Conservation (phyloP, 2,113 vertebrate genomes). For the Antechinus flavipes region DNA sequence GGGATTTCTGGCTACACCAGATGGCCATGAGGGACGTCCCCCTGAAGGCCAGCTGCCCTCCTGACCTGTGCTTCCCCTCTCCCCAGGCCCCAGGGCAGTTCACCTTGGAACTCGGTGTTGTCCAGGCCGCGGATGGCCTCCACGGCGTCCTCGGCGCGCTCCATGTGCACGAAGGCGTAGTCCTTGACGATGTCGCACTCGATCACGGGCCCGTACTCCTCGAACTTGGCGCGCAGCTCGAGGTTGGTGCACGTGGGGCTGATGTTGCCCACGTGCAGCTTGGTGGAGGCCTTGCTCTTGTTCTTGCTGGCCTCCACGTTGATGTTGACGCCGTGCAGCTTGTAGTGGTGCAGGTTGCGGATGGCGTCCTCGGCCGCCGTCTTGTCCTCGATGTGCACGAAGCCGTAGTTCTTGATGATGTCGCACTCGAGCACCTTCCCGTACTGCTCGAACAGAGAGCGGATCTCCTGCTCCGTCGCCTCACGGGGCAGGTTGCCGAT, state of each 20-base stretch:
- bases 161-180: conserved; percentile 99
- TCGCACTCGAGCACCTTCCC: conserved; percentile 96
- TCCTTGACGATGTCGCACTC: conserved; percentile 99
- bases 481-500: conserved; percentile 96
- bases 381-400: conserved; percentile 96
- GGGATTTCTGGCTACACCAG: too few species aligned
- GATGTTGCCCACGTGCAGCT: conserved; percentile 96
- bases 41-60: too few species aligned
- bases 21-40: too few species aligned
- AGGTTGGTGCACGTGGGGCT: conserved; percentile 92
- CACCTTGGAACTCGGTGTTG: conserved; percentile 93
- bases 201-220: conserved; percentile 94
- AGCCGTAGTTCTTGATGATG: conserved; percentile 97
- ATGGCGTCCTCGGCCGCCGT: conserved; percentile 94
- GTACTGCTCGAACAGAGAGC: conserved; percentile 95
- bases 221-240: conserved; percentile 95
- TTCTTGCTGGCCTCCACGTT: conserved; percentile 96
- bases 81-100: conserved; percentile 63
- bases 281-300: conserved; percentile 94
- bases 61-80: neutral
- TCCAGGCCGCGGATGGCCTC: conserved; percentile 93
- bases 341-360: conserved; percentile 94
- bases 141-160: conserved; percentile 94
- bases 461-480: conserved; percentile 94
- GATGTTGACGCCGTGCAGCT: conserved; percentile 95